Conservation (phyloP, 2,888 invertebrate genomes). For the Hylaea fasciaria region DNA sequence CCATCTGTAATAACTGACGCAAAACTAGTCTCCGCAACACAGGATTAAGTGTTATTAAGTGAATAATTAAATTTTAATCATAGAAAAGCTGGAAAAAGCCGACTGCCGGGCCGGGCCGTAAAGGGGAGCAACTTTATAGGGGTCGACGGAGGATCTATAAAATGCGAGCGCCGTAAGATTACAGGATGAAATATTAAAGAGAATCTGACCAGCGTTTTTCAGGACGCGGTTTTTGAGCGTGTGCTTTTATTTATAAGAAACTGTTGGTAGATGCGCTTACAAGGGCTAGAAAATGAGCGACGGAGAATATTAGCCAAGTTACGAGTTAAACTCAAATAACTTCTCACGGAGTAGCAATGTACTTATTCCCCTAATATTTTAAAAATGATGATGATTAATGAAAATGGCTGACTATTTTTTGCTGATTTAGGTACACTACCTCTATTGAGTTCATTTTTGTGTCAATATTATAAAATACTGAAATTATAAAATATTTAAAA, state of each 20-base stretch:
- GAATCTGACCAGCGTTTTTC: constrained; percentile 47
- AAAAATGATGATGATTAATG: no score
- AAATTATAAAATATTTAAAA: no score
- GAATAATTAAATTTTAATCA: constrained; percentile 53
- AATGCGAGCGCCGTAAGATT: constrained; percentile 55
- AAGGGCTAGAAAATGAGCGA: neutral
- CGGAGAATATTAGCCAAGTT: neutral
- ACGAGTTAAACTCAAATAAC: no score
- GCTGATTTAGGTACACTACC: no score
- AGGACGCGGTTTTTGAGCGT: constrained; percentile 17
- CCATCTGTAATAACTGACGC: neutral
- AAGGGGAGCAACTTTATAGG: constrained; percentile 63
- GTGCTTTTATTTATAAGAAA: constrained; percentile 4
- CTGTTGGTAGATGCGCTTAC: neutral
- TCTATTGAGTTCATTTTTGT: no score
- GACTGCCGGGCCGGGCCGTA: constrained; percentile 50
- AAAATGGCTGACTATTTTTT: no score
- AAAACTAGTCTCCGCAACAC: constrained; percentile 5
- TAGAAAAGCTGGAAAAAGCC: constrained; percentile 51
- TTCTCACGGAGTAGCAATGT: no score
- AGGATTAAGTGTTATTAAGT: constrained; percentile 31
- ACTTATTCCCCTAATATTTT: no score
- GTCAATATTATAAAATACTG: no score
- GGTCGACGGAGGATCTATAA: constrained; percentile 56
- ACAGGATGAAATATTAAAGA: constrained; percentile 66